A percentile compares a stretch with the other conserved stretches of the same genome.
Conservation (phyloP, 2,888 invertebrate species). For the Parnassius mnemosyne region DNA sequence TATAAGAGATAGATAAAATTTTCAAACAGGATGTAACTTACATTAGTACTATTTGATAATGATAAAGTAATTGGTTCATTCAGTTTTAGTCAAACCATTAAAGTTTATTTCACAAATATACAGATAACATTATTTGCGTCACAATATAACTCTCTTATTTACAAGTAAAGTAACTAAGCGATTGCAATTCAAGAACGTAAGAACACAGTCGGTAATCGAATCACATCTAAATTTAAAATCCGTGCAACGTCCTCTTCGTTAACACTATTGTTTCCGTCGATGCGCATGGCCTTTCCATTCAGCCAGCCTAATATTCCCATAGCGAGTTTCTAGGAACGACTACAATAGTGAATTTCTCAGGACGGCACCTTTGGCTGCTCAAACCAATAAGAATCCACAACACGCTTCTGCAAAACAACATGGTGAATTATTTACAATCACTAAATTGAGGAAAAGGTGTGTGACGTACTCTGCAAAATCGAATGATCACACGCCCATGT, state of each 20-base stretch:
- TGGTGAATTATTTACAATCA: constrained; percentile 37
- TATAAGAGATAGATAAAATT: background rate
- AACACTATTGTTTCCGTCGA: constrained; percentile 60
- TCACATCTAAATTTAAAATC: constrained; percentile 50
- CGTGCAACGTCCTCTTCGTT: constrained; percentile 43
- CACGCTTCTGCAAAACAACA: constrained; percentile 39
- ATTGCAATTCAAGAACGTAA: constrained; percentile 14
- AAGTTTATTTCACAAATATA: too few species aligned
- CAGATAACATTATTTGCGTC: too few species aligned
- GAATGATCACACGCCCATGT: constrained; percentile 14
- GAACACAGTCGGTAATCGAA: constrained; percentile 47
- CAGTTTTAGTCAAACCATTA: background rate
- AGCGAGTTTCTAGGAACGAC: constrained; percentile 53
- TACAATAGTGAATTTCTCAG: constrained; percentile 54
- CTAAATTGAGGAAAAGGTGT: constrained; percentile 44
- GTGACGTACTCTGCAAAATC: constrained; percentile 16
- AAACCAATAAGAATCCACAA: constrained; percentile 29
- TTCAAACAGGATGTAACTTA: background rate
- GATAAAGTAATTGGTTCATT: background rate
- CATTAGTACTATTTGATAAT: background rate
- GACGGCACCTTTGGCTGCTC: constrained; percentile 49
- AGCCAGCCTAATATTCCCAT: constrained; percentile 25
- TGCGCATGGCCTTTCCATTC: constrained; percentile 33
- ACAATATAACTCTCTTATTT: too few species aligned
- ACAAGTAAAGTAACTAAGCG: constrained; percentile 1